These are phyloP conservation scores for Lepus europaeus DNA, from an alignment of 2,113 vertebrate species.

Conservation along the genomic window DNA sequence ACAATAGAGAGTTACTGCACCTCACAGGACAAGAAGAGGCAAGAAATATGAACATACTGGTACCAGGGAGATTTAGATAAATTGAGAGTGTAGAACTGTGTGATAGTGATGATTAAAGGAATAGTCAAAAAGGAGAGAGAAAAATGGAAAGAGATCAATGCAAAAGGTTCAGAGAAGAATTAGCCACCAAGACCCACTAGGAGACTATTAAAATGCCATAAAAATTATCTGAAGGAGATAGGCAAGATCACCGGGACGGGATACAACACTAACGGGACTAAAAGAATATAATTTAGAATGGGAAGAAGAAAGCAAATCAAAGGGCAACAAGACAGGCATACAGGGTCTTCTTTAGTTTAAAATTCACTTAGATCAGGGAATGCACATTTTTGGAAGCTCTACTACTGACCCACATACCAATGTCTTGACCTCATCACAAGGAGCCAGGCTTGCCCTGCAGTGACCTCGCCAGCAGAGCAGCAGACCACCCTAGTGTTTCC, in stretches of 20 bases:
- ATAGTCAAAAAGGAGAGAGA: neutral
- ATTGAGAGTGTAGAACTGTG: slow-evolving; percentile 42
- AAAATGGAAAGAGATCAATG: slow-evolving; percentile 28
- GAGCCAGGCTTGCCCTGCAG: neutral
- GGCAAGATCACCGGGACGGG: neutral
- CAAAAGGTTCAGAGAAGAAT: slow-evolving; percentile 5
- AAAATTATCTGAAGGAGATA: slow-evolving; percentile 48
- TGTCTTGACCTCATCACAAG: neutral
- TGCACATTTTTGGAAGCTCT: slow-evolving; percentile 22
- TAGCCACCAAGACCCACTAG: slow-evolving; percentile 41
- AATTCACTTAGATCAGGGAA: slow-evolving; percentile 26
- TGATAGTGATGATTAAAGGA: slow-evolving; percentile 62
- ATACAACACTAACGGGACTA: slow-evolving; percentile 41
- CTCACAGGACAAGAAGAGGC: slow-evolving; percentile 35
- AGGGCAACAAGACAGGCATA: neutral
- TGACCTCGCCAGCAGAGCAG: neutral
- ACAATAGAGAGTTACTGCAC: slow-evolving; percentile 57
- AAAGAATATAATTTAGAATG: slow-evolving; percentile 47
- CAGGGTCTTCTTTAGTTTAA: slow-evolving; percentile 10
- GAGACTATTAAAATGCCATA: slow-evolving; percentile 59
- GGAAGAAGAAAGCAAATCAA: slow-evolving; percentile 65
- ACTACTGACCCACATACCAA: slow-evolving; percentile 13
- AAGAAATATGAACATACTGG: slow-evolving; percentile 54
- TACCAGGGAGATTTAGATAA: slow-evolving; percentile 48
- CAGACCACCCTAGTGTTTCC: neutral